Conservation (phyloP, 1,140 invertebrate genomes). For the Chironomus tepperi region DNA sequence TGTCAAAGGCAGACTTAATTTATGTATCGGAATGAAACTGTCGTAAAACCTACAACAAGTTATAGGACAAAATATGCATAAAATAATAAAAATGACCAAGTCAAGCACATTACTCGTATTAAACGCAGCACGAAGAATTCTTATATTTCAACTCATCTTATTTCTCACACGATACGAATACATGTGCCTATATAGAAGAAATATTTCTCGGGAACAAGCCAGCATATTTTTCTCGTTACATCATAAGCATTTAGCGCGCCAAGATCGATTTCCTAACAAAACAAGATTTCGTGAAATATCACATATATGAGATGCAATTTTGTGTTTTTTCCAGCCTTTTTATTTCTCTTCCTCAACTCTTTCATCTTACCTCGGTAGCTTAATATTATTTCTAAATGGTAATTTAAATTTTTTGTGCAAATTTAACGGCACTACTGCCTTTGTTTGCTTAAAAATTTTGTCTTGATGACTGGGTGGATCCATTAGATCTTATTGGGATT, state of each 20-base stretch:
- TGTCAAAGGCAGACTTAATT: not conserved
- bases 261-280: conserved; percentile 8
- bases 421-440: too few relatives aligned
- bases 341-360: not conserved
- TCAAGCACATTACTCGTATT: not conserved
- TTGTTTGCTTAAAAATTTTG: too few relatives aligned
- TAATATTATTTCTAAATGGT: too few relatives aligned
- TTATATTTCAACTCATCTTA: too few relatives aligned
- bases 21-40: not conserved
- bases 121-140: too few relatives aligned
- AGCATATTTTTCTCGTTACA: not conserved
- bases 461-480: too few relatives aligned
- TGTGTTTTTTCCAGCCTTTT: not conserved
- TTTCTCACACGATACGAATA: too few relatives aligned
- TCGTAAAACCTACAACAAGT: conserved; percentile 3
- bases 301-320: conserved; percentile 1
- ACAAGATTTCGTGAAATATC: conserved; percentile 13
- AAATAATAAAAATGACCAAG: not conserved
- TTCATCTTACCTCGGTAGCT: too few relatives aligned
- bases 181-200: too few relatives aligned
- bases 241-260: not conserved
- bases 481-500: too few relatives aligned
- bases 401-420: too few relatives aligned
- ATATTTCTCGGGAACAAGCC: too few relatives aligned
- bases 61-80: not conserved